These are phyloP conservation scores for Oplegnathus fasciatus DNA, from an alignment of 2,113 vertebrate species.

Conservation along the genomic window DNA sequence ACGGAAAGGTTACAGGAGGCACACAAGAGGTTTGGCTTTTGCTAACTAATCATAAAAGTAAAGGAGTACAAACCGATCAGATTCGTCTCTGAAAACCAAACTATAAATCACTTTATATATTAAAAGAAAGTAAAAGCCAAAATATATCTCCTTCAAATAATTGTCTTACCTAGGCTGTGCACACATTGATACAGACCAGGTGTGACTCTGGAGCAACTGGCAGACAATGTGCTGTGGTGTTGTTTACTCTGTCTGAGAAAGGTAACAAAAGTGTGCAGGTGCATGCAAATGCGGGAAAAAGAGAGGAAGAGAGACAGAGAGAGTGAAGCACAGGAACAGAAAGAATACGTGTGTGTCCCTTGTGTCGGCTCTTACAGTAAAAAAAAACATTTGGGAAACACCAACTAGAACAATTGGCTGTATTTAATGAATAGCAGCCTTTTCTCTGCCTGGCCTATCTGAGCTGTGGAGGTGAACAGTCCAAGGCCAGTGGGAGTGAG, in stretches of 20 bases:
- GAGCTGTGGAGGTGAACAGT: conserved; percentile 49
- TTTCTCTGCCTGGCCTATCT: conserved; percentile 3
- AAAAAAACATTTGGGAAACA: conserved; percentile 1
- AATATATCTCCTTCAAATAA: not conserved
- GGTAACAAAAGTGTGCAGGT: conserved; percentile 8
- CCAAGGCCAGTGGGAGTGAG: conserved; percentile 67
- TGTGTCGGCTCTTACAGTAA: not conserved
- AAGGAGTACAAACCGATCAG: not conserved
- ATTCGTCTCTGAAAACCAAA: not conserved
- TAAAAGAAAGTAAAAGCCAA: not conserved
- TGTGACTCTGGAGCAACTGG: not conserved
- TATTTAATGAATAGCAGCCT: conserved; percentile 27
- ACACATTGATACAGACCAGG: not conserved
- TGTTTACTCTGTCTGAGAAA: conserved; percentile 8
- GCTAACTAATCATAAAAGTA: not conserved
- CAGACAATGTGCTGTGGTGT: not conserved
- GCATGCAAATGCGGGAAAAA: not conserved
- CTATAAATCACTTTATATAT: not conserved
- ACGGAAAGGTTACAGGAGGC: conserved; percentile 31
- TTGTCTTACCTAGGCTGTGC: not conserved
- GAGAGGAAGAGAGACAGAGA: not conserved
- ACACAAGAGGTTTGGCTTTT: not conserved
- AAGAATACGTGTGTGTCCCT: not conserved
- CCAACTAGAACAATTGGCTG: conserved; percentile 1
- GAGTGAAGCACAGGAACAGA: not conserved